A percentile compares a stretch with the other conserved stretches of the same genome.
These are phyloP conservation scores for Heteronetta atricapilla DNA, from an alignment of 2,113 vertebrate species.

Conservation along the genomic window DNA sequence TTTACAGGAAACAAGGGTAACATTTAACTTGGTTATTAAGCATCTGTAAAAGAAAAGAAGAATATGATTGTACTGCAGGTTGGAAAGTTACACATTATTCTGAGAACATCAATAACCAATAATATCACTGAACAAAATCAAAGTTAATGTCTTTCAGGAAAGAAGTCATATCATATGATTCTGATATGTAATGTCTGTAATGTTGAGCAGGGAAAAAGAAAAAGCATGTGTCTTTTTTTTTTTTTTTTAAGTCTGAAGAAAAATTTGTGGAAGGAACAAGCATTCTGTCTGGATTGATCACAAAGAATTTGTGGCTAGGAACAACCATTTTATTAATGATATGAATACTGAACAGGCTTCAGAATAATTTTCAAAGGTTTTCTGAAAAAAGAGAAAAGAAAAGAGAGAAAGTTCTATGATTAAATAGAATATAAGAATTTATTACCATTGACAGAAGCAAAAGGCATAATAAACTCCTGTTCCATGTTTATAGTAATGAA, in stretches of 20 bases:
- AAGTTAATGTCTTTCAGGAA: background rate
- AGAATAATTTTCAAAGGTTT: background rate
- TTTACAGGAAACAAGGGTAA: background rate
- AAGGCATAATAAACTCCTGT: background rate
- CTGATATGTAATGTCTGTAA: too few relatives aligned
- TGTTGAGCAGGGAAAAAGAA: too few relatives aligned
- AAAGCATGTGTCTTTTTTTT: too few relatives aligned
- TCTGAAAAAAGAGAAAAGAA: background rate
- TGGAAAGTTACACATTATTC: background rate
- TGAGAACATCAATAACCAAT: background rate
- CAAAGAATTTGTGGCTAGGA: background rate
- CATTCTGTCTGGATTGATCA: background rate
- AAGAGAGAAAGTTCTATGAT: background rate
- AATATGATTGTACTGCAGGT: background rate
- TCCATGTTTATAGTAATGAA: background rate
- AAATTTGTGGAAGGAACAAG: background rate
- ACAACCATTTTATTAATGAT: background rate
- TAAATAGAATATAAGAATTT: background rate
- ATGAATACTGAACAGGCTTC: background rate
- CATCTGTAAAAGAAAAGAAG: background rate
- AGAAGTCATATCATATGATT: too few relatives aligned
- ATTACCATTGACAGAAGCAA: background rate
- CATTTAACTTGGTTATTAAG: background rate
- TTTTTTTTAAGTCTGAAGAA: background rate
- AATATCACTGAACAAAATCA: background rate